Evolutionary conservation across 1,140 invertebrate species (phyloP).

Genomic region (Drosophila punjabiensis): DNA sequence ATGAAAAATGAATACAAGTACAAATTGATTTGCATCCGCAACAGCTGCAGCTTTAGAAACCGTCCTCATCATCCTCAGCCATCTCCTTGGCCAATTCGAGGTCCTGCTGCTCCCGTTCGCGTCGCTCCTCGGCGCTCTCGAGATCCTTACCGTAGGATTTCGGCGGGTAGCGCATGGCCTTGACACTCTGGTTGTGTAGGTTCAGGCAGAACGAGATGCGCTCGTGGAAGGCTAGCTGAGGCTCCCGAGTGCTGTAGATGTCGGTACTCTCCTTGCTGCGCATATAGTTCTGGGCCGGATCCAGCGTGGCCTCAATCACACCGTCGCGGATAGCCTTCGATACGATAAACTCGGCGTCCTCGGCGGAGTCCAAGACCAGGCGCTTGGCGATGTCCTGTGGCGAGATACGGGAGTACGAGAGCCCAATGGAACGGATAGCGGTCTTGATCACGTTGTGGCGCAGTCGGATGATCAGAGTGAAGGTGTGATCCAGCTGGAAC

Average conservation of each 20-base stretch:
- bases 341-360: conserved; percentile 99
- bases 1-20: conserved; percentile 37
- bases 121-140: conserved; percentile 98
- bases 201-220: conserved; percentile 99
- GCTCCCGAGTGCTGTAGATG: conserved; percentile 98
- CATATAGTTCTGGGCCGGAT: conserved; percentile 98
- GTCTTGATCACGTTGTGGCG: conserved; percentile 99
- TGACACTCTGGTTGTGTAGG: conserved; percentile 98
- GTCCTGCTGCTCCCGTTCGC: conserved; percentile 98
- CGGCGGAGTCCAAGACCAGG: conserved; percentile 96
- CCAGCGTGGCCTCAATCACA: conserved; percentile 98
- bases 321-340: conserved; percentile 99
- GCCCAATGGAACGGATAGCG: conserved; percentile 97
- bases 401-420: conserved; percentile 98
- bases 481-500: conserved; percentile 96
- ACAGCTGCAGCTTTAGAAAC: conserved; percentile 86
- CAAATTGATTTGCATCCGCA: conserved; percentile 22
- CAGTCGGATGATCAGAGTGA: conserved; percentile 96
- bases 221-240: conserved; percentile 98
- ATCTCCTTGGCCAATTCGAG: conserved; percentile 99
- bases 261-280: conserved; percentile 98
- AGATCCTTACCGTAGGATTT: conserved; percentile 99
- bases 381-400: conserved; percentile 97
- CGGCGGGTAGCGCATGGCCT: conserved; percentile 99
- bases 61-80: conserved; percentile 99